Conservation (phyloP, 2,888 invertebrate genomes). For the Yponomeuta malinellus region DNA sequence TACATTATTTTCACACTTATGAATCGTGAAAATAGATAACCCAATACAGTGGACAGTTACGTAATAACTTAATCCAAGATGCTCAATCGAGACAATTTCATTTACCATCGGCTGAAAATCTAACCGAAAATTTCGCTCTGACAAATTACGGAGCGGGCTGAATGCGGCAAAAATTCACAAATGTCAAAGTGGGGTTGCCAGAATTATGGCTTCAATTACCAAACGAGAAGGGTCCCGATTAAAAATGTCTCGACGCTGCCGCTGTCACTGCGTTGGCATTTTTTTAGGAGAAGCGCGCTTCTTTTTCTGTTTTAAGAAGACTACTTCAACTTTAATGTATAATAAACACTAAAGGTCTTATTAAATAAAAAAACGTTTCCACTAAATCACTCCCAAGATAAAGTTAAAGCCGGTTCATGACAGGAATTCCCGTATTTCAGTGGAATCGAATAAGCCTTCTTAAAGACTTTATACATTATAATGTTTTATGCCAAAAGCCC, state of each 20-base stretch:
- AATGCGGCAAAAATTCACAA: slow-evolving; percentile 57
- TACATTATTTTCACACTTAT: no score
- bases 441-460: no score
- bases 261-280: slow-evolving; percentile 40
- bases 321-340: slow-evolving; percentile 7
- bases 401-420: no score
- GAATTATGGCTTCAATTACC: slow-evolving; percentile 72
- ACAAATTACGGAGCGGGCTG: slow-evolving; percentile 51
- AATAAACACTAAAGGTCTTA: no score
- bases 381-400: no score
- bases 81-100: slow-evolving; percentile 37
- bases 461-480: no score
- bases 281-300: slow-evolving; percentile 19
- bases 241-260: slow-evolving; percentile 61
- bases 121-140: slow-evolving; percentile 45
- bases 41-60: no score
- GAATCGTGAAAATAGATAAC: no score
- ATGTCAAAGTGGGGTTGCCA: slow-evolving; percentile 71
- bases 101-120: slow-evolving; percentile 30
- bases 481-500: no score
- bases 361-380: no score
- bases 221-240: slow-evolving; percentile 50
- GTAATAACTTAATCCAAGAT: neutral
- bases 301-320: slow-evolving; percentile 26
- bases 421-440: no score